Conservation (phyloP, 2,888 invertebrate species). For the Amphipoea oculea region DNA sequence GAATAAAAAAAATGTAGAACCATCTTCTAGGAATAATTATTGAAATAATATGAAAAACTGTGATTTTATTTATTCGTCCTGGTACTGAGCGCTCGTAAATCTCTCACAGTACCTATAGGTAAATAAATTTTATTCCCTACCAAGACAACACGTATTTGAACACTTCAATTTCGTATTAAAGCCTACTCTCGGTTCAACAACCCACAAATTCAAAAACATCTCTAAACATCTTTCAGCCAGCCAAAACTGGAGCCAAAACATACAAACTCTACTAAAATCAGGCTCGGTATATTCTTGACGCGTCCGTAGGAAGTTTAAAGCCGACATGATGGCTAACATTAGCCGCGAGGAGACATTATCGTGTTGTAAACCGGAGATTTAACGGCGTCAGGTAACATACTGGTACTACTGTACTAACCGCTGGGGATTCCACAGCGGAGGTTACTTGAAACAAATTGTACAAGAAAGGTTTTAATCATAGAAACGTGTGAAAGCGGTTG, state of each 20-base stretch:
- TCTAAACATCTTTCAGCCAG: not conserved
- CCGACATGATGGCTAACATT: constrained; percentile 65
- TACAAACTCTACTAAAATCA: constrained; percentile 48
- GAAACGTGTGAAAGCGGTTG: constrained; percentile 4
- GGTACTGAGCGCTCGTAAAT: not conserved
- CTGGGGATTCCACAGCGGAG: constrained; percentile 33
- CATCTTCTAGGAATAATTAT: not conserved
- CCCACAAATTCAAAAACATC: constrained; percentile 14
- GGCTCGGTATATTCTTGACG: constrained; percentile 50
- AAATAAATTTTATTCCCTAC: not conserved
- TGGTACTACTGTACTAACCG: constrained; percentile 64
- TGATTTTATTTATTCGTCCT: not conserved
- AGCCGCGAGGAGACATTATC: constrained; percentile 74
- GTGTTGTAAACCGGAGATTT: constrained; percentile 82
- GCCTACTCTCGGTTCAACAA: not conserved
- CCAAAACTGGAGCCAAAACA: constrained; percentile 20
- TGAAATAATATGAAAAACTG: not conserved
- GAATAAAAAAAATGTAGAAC: not conserved
- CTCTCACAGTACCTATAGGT: not conserved
- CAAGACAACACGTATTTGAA: not conserved
- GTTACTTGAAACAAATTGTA: constrained; percentile 35
- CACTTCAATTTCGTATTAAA: not conserved
- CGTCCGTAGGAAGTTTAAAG: constrained; percentile 63
- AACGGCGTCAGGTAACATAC: constrained; percentile 72
- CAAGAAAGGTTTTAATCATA: constrained; percentile 36